These are phyloP conservation scores for Arctia plantaginis DNA, from an alignment of 2,888 invertebrate species.

Conservation along the genomic window DNA sequence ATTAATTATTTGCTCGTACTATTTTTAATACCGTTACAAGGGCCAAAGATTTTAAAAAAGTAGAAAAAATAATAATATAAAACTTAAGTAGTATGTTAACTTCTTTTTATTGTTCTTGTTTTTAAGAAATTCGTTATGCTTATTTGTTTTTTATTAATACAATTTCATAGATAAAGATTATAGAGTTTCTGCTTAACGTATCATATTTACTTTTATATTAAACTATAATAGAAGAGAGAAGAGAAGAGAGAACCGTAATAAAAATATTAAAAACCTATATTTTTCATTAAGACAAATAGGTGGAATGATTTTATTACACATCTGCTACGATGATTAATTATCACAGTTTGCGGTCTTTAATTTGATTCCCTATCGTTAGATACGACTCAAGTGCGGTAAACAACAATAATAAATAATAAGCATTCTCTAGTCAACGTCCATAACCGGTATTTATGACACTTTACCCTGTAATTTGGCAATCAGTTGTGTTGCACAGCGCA, in stretches of 20 bases:
- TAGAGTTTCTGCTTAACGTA: background rate
- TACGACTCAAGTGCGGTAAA: conserved; percentile 59
- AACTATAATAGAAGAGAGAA: too few relatives aligned
- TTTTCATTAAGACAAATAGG: conserved; percentile 32
- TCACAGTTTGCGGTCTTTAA: conserved; percentile 47
- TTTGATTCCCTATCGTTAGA: conserved; percentile 50
- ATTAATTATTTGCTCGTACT: conserved; percentile 54
- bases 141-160: background rate
- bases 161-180: background rate
- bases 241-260: conserved; percentile 17
- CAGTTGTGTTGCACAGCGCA: conserved; percentile 63
- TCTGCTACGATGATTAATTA: conserved; percentile 43
- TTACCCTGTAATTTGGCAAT: conserved; percentile 84
- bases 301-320: conserved; percentile 25
- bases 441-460: conserved; percentile 76
- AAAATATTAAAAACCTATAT: conserved; percentile 24
- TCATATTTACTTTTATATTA: background rate
- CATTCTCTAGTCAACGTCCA: conserved; percentile 57
- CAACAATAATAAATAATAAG: conserved; percentile 66
- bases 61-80: background rate
- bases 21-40: conserved; percentile 20
- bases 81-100: background rate
- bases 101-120: background rate
- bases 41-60: background rate
- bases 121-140: background rate